Conservation (phyloP, 2,888 invertebrate genomes). For the Xanthia icteritia region DNA sequence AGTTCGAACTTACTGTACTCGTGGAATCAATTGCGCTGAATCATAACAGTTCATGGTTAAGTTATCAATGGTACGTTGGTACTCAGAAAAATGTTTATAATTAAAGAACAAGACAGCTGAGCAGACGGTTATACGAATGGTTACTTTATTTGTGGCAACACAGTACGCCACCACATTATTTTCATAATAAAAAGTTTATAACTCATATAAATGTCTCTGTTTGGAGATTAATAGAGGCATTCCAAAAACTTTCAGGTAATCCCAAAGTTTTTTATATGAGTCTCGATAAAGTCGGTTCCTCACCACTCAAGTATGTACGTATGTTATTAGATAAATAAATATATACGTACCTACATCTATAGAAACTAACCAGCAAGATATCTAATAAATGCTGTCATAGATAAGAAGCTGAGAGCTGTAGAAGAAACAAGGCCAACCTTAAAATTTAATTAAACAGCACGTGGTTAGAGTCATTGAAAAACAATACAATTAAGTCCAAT, state of each 20-base stretch:
- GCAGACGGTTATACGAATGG: conserved; percentile 3
- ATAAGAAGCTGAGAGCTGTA: not conserved
- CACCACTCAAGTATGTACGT: not conserved
- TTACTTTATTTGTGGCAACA: conserved; percentile 25
- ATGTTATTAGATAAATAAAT: conserved; percentile 16
- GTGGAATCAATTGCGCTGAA: not conserved
- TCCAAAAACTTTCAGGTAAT: conserved; percentile 48
- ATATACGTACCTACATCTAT: not conserved
- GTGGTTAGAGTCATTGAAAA: not conserved
- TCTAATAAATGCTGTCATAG: not conserved
- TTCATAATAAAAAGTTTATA: conserved; percentile 50
- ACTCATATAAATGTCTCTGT: conserved; percentile 58
- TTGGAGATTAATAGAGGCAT: conserved; percentile 56
- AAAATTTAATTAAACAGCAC: not conserved
- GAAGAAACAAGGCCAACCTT: not conserved
- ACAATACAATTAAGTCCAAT: not conserved
- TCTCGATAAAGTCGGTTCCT: conserved; percentile 14
- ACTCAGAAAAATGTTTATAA: not conserved
- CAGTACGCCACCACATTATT: conserved; percentile 30
- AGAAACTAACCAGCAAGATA: not conserved
- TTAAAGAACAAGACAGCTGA: not conserved
- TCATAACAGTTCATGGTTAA: not conserved
- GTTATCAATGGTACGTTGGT: not conserved
- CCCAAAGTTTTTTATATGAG: conserved; percentile 46
- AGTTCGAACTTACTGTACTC: conserved; percentile 19